Evolutionary conservation across 1,140 invertebrate species (phyloP).

Genomic region (Philotrypesis tridentata): DNA sequence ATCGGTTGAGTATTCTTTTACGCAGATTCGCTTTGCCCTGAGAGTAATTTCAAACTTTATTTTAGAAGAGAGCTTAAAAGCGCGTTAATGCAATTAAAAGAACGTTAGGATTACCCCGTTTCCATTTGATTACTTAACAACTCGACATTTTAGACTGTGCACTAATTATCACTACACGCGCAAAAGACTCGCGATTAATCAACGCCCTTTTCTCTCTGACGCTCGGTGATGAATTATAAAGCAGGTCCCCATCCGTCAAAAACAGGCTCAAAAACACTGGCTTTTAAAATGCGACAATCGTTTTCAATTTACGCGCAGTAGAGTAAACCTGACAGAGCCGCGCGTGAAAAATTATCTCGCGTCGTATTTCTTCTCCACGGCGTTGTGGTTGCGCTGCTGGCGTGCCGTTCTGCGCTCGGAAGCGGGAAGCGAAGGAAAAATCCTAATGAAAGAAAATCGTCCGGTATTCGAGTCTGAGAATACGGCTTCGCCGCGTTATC

Average conservation of each 20-base stretch:
- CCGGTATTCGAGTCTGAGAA: neutral
- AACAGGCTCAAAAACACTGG: conserved; percentile 9
- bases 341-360: conserved; percentile 20
- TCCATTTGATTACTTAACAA: neutral
- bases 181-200: neutral
- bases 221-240: neutral
- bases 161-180: neutral
- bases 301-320: conserved; percentile 21
- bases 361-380: neutral
- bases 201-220: neutral
- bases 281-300: conserved; percentile 19
- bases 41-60: neutral
- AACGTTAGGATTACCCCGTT: neutral
- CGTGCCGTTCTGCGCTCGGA: neutral
- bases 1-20: neutral
- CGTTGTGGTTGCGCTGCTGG: neutral
- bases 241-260: neutral
- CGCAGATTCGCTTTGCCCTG: neutral
- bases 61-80: neutral
- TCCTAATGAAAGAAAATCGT: conserved; percentile 34
- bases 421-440: conserved; percentile 2
- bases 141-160: neutral
- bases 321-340: neutral
- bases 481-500: neutral
- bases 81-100: neutral